Evolutionary conservation across 2,888 invertebrate genomes (phyloP), one percentile per base, ranked within the genome.

Genomic region (Lacanobia wlatinum): DNA sequence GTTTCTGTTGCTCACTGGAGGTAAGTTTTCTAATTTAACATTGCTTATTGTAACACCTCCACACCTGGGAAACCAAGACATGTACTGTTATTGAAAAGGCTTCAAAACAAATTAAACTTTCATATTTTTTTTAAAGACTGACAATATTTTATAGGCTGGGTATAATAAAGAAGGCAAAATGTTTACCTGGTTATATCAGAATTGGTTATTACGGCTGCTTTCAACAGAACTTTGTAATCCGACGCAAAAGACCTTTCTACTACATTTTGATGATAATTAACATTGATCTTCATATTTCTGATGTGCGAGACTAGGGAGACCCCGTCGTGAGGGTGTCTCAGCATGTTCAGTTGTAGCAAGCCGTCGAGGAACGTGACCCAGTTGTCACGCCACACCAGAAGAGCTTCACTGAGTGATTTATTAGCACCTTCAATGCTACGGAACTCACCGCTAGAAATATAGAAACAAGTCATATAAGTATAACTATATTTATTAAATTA

Each of bases 311-410:
- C 98, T 21, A 97, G 92, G 52, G 97, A 94, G 0, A 98, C 93
- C 0, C 96, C 95, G 58, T 97, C 95, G 8, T 96, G 94, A 28
- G 97, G 95, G 65, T 97, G 94, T 48, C 96, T 96, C 28, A 98
- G 87, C 16, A 97, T 96, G 62, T 97, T 96, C 73, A 98, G 97
- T 93, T 98, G 98, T 28, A 99, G 93, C 96, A 98, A 97, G 0
- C 97, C 97, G 91, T 98, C 98, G 86, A 98, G 95, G 87, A 98
- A 98, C 6, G 98, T 97, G 0, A 98, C 97, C 98, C 98, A 99
- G 90, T 98, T 98, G 70, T 97, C 96, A n/a, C 96, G 94, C 98
- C 98, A 98, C 56, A 91, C 88, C 0, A 97, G 77, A 38, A 84
- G 70, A 5, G 93, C 96, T 40, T 87, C 85, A 2, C 86, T 90